Evolutionary conservation across 2,797 vertebrate species (phyloP).

Genomic region (Onychomys arenicola): DNA sequence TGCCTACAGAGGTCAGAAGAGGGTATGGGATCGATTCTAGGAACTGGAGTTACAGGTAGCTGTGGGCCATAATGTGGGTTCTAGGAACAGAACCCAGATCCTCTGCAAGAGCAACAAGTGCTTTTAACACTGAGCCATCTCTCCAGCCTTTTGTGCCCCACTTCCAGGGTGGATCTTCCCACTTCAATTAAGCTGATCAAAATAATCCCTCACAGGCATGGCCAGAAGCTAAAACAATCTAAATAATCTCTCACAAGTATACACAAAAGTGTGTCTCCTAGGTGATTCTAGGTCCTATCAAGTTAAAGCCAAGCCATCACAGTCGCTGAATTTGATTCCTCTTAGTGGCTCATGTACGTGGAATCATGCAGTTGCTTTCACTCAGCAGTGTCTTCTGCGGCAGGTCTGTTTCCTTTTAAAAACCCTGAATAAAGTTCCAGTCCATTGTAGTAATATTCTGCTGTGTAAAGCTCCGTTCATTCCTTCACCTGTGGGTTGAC

Average conservation of each 20-base stretch:
- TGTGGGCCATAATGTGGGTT: background rate
- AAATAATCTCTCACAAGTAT: background rate
- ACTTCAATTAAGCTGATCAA: background rate
- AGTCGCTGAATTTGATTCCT: background rate
- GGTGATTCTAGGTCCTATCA: background rate
- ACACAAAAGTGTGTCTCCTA: background rate
- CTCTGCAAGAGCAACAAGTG: background rate
- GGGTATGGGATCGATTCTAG: background rate
- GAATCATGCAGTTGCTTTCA: background rate
- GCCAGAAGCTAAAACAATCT: background rate
- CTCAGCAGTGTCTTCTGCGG: background rate
- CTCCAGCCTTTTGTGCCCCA: background rate
- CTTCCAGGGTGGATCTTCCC: background rate
- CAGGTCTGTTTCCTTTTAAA: background rate
- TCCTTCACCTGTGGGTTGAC: background rate
- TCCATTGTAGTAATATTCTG: background rate
- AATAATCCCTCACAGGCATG: background rate
- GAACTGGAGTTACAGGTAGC: background rate
- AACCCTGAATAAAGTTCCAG: background rate
- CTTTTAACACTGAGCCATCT: background rate
- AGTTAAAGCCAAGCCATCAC: background rate
- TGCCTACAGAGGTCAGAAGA: background rate
- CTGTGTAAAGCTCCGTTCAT: background rate
- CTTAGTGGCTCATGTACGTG: background rate
- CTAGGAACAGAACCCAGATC: background rate